phyloP scores from a whole-genome alignment of 2,113 vertebrate genomes.

The Zosterops hypoxanthus region DNA sequence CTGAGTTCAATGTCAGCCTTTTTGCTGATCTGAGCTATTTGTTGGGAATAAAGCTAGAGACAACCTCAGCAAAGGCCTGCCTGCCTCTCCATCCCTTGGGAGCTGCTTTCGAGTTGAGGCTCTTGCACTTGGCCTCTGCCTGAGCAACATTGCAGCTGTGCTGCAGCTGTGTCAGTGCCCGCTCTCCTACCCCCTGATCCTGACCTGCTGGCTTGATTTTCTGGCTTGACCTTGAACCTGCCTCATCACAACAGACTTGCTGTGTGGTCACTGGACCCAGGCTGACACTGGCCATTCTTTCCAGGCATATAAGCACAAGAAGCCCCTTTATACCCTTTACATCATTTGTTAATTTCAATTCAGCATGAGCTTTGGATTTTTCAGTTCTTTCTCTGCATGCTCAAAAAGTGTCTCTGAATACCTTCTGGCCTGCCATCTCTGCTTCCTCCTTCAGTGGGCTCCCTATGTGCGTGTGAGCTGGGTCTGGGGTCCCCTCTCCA shows the following conservation, averaged over 20 bases:
- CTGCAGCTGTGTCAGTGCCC: background rate
- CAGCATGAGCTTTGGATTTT: background rate
- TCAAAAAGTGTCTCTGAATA: background rate
- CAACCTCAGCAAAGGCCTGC: background rate
- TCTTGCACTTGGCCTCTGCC: background rate
- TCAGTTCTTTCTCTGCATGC: background rate
- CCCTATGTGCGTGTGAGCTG: background rate
- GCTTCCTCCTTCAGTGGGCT: background rate
- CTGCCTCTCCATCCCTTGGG: background rate
- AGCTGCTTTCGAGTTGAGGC: background rate
- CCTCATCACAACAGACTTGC: background rate
- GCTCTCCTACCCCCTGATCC: background rate
- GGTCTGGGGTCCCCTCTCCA: background rate
- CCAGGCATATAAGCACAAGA: background rate
- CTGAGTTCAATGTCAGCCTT: constrained; percentile 17
- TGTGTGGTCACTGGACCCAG: background rate
- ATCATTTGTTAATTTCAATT: background rate
- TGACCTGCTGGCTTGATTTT: background rate
- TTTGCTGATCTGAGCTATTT: background rate
- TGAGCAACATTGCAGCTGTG: background rate
- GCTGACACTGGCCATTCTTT: background rate
- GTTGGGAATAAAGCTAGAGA: background rate
- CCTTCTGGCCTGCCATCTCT: background rate
- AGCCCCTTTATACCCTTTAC: background rate
- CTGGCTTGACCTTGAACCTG: background rate